Evolutionary conservation across 1,140 invertebrate species (phyloP), one percentile per base, ranked within the genome.

Genomic region (Choristoneura fumiferana): DNA sequence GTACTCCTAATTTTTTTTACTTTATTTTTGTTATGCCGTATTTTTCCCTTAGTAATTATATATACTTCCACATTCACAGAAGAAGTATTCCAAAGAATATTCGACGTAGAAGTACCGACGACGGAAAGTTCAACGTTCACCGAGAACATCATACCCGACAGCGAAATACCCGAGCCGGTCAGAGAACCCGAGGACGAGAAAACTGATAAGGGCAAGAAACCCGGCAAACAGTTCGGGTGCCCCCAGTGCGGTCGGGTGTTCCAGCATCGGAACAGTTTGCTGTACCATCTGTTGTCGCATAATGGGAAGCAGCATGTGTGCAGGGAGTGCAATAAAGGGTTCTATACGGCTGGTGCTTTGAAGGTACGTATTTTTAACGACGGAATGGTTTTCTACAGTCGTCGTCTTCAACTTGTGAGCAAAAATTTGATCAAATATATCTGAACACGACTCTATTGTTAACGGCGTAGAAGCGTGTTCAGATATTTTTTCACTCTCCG

Each of bases 271-370:
- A 97, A 96, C 84, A 96, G 96, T 39, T 84, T 97, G 37, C 91
- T 96, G 17, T 97, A 97, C 81, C 96, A 97, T 71, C 91, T 95
- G 89, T 84, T 94, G 59, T 95, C 94, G 54, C 96, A 97, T 71
- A 94, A 92, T 1, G 94, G 94, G 4, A 92, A 94, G 69, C 90
- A 95, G 6, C 94, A 95, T 73, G 92, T 93, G n/a, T 97, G 96
- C 73, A 91, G 93, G 45, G 91, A 93, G n/a, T 97, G 96, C 75
- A 94, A 93, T 1, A 96, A 96, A 78, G 92, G 92, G 56, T 97
- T 97, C 77, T 96, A 95, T 64, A 94, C 95, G 0, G 92, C 92
- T 1, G 93, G 93, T 69, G 95, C 95, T 1, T 84, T 96, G 8
- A 96, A 95, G 88, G 94, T 95, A 62, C 74, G 39, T 5, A 45